Evolutionary conservation across 2,888 invertebrate genomes (phyloP).

Genomic region (Volucella inflata): DNA sequence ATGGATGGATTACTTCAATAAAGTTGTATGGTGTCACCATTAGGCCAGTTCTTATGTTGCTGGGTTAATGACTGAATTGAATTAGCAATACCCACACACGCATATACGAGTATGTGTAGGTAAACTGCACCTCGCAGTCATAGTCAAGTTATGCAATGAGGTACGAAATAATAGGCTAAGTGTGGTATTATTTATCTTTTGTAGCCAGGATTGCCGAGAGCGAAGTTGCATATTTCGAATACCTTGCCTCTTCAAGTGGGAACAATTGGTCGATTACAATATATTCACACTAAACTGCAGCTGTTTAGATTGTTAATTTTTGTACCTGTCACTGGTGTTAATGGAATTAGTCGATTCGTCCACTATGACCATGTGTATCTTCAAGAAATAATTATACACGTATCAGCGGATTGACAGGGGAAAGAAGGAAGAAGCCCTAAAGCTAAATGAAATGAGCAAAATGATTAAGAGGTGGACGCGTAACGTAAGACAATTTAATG

Average conservation of each 20-base stretch:
- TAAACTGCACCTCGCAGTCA: background rate
- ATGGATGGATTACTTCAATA: conserved; percentile 57
- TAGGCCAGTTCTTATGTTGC: background rate
- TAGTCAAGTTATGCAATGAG: conserved; percentile 22
- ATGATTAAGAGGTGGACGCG: no score
- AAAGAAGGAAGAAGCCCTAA: no score
- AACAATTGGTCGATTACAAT: background rate
- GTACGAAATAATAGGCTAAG: conserved; percentile 32
- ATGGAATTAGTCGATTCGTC: no score
- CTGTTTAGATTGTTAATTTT: no score
- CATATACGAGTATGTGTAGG: no score
- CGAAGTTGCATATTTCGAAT: background rate
- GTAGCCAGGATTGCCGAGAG: conserved; percentile 23
- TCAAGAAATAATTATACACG: no score
- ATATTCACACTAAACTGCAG: conserved; percentile 5
- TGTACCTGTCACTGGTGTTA: no score
- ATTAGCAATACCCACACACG: conserved; percentile 20
- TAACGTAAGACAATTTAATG: no score
- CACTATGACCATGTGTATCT: no score
- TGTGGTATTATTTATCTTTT: conserved; percentile 33
- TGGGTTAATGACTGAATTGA: conserved; percentile 23
- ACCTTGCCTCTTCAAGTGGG: background rate
- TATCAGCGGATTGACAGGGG: no score
- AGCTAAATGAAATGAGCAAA: no score
- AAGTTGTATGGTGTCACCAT: conserved; percentile 13